phyloP scores from a whole-genome alignment of 1,140 invertebrate species.

The Solen grandis region DNA sequence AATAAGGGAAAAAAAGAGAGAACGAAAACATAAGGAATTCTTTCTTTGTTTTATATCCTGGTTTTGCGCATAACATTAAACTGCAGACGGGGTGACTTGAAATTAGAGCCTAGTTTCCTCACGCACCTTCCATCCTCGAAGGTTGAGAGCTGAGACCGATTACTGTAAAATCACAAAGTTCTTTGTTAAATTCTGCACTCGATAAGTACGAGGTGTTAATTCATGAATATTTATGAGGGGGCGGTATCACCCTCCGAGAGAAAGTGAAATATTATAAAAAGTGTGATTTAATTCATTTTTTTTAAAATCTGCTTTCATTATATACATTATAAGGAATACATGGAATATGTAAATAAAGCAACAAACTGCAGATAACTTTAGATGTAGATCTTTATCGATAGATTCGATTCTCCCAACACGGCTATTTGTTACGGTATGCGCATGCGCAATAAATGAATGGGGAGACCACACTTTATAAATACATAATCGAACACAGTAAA shows the following conservation, averaged over 20 bases:
- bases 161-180: too few species aligned
- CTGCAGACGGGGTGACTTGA: too few species aligned
- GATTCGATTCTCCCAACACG: neutral
- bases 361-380: neutral
- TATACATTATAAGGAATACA: neutral
- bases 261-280: constrained; percentile 6
- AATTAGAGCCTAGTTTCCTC: too few species aligned
- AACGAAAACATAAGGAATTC: too few species aligned
- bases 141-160: too few species aligned
- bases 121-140: too few species aligned
- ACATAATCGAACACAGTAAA: too few species aligned
- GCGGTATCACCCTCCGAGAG: constrained; percentile 8
- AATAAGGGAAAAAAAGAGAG: too few species aligned
- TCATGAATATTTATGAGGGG: constrained; percentile 39
- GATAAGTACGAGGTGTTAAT: too few species aligned
- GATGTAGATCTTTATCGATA: neutral
- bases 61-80: too few species aligned
- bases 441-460: constrained; percentile 12
- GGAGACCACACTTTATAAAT: neutral
- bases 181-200: too few species aligned
- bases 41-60: too few species aligned
- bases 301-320: neutral
- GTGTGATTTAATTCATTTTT: neutral
- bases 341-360: neutral
- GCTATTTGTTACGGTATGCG: neutral